phyloP scores from a whole-genome alignment of 2,113 vertebrate species.

The Coturnix japonica region DNA sequence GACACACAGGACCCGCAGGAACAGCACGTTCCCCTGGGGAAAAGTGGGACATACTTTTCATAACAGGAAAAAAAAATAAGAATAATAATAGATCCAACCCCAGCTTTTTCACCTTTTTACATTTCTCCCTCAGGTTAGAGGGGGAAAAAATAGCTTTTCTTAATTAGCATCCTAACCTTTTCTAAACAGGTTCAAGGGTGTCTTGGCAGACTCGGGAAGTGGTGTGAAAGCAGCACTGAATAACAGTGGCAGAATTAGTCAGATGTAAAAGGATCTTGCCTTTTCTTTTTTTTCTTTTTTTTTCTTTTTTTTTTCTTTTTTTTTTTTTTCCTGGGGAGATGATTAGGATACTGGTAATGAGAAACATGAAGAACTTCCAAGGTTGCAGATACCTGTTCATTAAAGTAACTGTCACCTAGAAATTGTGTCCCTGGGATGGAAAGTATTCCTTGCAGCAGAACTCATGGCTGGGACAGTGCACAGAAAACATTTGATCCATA shows the following conservation, averaged over 20 bases:
- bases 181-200: constrained; percentile 69
- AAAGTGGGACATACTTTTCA: not conserved
- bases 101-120: not conserved
- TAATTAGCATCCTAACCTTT: constrained; percentile 77
- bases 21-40: not conserved
- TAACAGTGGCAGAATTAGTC: constrained; percentile 55
- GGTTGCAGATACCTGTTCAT: not conserved
- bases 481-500: not conserved
- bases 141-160: constrained; percentile 49
- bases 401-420: not conserved
- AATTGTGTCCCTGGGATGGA: not conserved
- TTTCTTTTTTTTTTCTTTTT: not conserved
- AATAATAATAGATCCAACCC: constrained; percentile 27
- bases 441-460: not conserved
- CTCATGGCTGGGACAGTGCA: not conserved
- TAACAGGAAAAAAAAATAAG: not conserved
- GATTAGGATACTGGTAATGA: constrained; percentile 51
- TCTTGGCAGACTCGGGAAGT: constrained; percentile 52
- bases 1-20: constrained; percentile 9
- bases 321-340: not conserved
- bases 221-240: constrained; percentile 65
- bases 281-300: not conserved
- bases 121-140: constrained; percentile 40
- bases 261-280: constrained; percentile 58
- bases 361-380: constrained; percentile 35